Percentiles rank a stretch among this genome's conserved stretches.
Evolutionary conservation across 2,888 invertebrate genomes (phyloP).

Genomic region (Drosophila anomelani): DNA sequence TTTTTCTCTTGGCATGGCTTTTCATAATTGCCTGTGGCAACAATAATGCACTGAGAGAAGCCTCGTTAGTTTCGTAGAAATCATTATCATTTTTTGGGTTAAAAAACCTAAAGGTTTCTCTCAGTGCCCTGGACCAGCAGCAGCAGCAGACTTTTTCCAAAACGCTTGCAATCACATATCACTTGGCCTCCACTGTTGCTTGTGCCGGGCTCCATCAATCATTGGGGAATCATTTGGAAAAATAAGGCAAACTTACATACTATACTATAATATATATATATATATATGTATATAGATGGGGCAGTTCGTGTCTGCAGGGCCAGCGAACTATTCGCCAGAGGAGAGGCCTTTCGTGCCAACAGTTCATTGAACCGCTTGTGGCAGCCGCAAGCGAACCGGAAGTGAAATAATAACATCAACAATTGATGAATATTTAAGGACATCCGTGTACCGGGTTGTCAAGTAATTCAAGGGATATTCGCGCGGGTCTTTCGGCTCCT

Average conservation of each 20-base stretch:
- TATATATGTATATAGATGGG: neutral
- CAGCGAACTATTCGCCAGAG: conserved; percentile 57
- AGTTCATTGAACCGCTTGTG: conserved; percentile 63
- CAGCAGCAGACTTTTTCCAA: conserved; percentile 8
- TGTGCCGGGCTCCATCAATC: conserved; percentile 58
- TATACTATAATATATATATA: conserved; percentile 4
- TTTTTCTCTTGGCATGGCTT: conserved; percentile 51
- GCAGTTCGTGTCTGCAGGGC: conserved; percentile 37
- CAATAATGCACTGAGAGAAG: conserved; percentile 41
- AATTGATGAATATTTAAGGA: conserved; percentile 45
- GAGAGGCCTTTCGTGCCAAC: conserved; percentile 51
- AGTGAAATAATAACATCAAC: conserved; percentile 28
- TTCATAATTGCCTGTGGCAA: conserved; percentile 67
- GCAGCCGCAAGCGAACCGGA: conserved; percentile 23
- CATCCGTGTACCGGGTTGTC: neutral
- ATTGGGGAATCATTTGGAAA: conserved; percentile 44
- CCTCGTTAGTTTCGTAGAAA: neutral
- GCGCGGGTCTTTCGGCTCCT: neutral
- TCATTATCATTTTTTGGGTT: neutral
- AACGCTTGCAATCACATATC: conserved; percentile 44
- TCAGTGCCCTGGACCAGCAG: conserved; percentile 9
- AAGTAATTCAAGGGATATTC: conserved; percentile 8
- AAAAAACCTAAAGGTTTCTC: neutral
- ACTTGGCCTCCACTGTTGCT: conserved; percentile 17
- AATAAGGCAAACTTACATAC: conserved; percentile 22